Base-by-base conservation (phyloP, 2,113 vertebrate genomes). In the Tinamus guttatus region DNA sequence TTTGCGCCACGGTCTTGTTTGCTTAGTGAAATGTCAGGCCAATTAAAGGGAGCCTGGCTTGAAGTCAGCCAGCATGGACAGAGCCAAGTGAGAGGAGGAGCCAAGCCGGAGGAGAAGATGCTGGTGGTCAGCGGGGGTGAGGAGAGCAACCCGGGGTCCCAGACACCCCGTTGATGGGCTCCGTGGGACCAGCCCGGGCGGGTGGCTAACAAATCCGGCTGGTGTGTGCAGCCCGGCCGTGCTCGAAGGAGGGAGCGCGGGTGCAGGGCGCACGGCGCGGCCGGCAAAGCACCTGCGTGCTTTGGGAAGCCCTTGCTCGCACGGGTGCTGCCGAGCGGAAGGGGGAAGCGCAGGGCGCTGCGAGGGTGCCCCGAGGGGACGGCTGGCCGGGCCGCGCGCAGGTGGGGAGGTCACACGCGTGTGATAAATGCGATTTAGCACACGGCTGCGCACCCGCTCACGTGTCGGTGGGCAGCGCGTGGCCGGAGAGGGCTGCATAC, bases 21-120 rank as follows among this genome's bases (percentile, higher is more conserved):
- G 96, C 97, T 97, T 97, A 96, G 94, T 43, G 91, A 97, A 98
- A 98, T 98, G 97, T 97, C 97, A 98, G 95, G 80, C 95, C 96
- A 97, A 97, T 98, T 98, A 98, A 95, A 97, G 95, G 1, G 59
- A 95, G 82, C 91, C 93, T 94, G 34, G 87, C 77, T 83, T 74
- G 64, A 83, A 80, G 87, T 74, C 95, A 92, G 81, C 93, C 88
- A 68, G 4, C 95, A 59, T 1, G 34, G 91, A 80, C 18, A 1
- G 68, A 68, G 90, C 58, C 85, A 92, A 85, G 93, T 75, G 84
- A 18, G 64, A 90, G 89, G 70, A 81, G 71, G n/a, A n/a, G 92
- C 69, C 91, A 78, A 69, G 77, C 86, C 79, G 75, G 34, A 40
- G 88, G 69, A 74, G 62, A 51, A 80, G 9, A 4, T 9, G 38